Evolutionary conservation across 2,888 invertebrate genomes (phyloP).

Genomic region (Nowickia ferox): DNA sequence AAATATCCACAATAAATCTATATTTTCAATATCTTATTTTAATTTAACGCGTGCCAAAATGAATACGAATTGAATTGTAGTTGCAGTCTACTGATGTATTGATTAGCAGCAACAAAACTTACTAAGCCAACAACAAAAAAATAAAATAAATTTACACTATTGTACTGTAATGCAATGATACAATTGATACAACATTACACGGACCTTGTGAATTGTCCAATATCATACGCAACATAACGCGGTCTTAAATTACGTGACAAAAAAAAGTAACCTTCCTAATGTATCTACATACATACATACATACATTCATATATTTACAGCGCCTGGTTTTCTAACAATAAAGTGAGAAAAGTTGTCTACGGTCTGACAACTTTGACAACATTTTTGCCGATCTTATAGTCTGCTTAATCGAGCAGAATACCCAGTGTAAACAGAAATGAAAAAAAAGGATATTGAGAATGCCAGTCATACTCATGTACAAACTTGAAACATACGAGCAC

Average conservation of each 20-base stretch:
- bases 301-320: background rate
- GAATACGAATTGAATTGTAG: no score
- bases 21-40: no score
- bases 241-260: slow-evolving; percentile 1
- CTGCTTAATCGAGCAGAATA: slow-evolving; percentile 72
- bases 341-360: slow-evolving; percentile 71
- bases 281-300: slow-evolving; percentile 4
- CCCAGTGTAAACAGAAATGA: slow-evolving; percentile 62
- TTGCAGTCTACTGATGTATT: no score
- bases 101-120: no score
- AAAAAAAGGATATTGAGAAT: slow-evolving; percentile 27
- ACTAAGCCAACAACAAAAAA: no score
- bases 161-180: no score
- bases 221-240: no score
- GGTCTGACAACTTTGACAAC: slow-evolving; percentile 71
- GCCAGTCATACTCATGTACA: slow-evolving; percentile 27
- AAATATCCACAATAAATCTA: no score
- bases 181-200: background rate
- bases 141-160: no score
- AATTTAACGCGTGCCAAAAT: no score
- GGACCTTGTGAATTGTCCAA: no score
- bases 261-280: background rate
- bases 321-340: slow-evolving; percentile 58
- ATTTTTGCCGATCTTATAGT: slow-evolving; percentile 67
- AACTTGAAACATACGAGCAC: background rate